A percentile compares a stretch with the other conserved stretches of the same genome.
Conservation (phyloP, 2,113 vertebrate species). For the Passerina amoena region DNA sequence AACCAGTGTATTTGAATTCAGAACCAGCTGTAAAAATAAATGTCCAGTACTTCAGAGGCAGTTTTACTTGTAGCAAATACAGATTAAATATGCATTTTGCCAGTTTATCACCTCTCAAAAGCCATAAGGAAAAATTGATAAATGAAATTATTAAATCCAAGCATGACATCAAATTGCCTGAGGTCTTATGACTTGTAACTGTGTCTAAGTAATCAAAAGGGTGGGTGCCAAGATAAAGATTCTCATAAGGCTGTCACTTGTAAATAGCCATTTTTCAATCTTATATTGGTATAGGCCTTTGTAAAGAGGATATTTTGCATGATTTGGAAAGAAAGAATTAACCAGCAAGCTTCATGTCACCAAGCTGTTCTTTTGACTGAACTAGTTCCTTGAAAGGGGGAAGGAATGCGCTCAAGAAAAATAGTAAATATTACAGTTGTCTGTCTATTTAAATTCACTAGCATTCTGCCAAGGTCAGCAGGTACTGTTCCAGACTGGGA, state of each 20-base stretch:
- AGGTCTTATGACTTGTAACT: background rate
- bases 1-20: constrained; percentile 9
- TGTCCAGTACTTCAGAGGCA: background rate
- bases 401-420: background rate
- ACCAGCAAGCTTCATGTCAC: background rate
- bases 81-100: constrained; percentile 24
- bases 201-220: background rate
- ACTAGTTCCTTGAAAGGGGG: background rate
- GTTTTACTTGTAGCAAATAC: constrained; percentile 18
- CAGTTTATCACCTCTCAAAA: background rate
- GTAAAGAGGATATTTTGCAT: background rate
- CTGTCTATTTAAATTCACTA: background rate
- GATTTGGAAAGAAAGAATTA: background rate
- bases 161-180: background rate
- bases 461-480: background rate
- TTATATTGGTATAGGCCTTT: background rate
- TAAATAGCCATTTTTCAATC: background rate
- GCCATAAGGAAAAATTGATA: background rate
- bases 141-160: background rate
- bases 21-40: constrained; percentile 27
- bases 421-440: background rate
- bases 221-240: background rate
- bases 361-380: background rate
- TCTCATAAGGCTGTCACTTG: background rate
- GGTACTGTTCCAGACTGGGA: background rate